Conservation (phyloP, 2,888 invertebrate genomes). For the Taenaris catops region DNA sequence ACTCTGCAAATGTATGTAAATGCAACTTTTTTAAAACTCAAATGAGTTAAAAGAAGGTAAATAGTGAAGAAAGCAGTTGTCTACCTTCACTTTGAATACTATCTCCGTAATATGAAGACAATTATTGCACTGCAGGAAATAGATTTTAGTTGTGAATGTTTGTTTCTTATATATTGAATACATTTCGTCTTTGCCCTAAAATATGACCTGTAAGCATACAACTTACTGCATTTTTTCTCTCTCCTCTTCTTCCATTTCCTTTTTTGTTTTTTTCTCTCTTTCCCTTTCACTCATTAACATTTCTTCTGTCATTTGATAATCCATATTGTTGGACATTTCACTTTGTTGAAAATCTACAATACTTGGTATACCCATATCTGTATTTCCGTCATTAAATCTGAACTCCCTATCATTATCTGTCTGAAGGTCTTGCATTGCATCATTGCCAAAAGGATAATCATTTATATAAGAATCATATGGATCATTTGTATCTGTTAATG, state of each 20-base stretch:
- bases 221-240: conserved; percentile 97
- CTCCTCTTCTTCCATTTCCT: conserved; percentile 95
- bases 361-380: conserved; percentile 39
- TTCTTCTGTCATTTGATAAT: conserved; percentile 59
- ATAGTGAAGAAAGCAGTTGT: no score
- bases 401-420: conserved; percentile 34
- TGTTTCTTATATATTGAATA: no score
- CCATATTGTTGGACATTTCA: conserved; percentile 43
- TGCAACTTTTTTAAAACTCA: no score
- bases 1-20: no score
- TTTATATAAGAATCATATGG: conserved; percentile 61
- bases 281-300: conserved; percentile 75
- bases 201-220: no score
- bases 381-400: conserved; percentile 32
- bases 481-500: conserved; percentile 46
- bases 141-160: no score
- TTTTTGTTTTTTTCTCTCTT: conserved; percentile 87
- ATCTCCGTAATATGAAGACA: no score
- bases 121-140: no score
- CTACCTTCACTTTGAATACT: no score
- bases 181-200: no score
- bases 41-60: no score
- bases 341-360: conserved; percentile 51
- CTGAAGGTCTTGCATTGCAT: conserved; percentile 36
- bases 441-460: conserved; percentile 56